A percentile compares a stretch with the other conserved stretches of the same genome.
phyloP scores from a whole-genome alignment of 2,797 vertebrate genomes.

The Apogon talboti region DNA sequence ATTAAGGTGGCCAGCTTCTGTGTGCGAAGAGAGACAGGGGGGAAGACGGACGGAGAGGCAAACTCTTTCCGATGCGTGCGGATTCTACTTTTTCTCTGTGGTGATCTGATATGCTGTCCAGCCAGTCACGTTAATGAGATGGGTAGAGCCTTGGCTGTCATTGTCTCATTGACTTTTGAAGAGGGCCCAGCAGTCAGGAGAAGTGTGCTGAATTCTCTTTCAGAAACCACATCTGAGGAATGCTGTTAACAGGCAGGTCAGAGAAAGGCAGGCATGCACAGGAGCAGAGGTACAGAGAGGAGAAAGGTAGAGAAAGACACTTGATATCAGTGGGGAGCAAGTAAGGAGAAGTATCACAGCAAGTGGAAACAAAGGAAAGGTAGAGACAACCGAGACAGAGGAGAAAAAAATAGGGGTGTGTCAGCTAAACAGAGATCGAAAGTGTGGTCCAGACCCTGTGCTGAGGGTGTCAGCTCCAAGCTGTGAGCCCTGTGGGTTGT shows the following conservation, averaged over 20 bases:
- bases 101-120: slow-evolving; percentile 37
- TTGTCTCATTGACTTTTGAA: slow-evolving; percentile 58
- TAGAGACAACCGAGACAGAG: slow-evolving; percentile 16
- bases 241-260: slow-evolving; percentile 55
- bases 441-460: slow-evolving; percentile 46
- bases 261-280: slow-evolving; percentile 11
- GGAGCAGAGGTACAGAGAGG: slow-evolving; percentile 8
- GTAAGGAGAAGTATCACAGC: slow-evolving; percentile 13
- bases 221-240: slow-evolving; percentile 29
- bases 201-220: slow-evolving; percentile 17
- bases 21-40: slow-evolving; percentile 14
- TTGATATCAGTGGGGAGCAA: slow-evolving; percentile 13
- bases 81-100: slow-evolving; percentile 33
- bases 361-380: slow-evolving; percentile 15
- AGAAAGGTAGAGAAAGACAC: slow-evolving; percentile 7
- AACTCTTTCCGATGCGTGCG: slow-evolving; percentile 26
- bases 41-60: slow-evolving; percentile 29
- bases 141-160: slow-evolving; percentile 51
- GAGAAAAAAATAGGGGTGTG: slow-evolving; percentile 6
- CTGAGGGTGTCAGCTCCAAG: slow-evolving; percentile 36
- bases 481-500: slow-evolving; percentile 55
- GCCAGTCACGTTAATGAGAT: slow-evolving; percentile 61
- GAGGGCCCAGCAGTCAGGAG: slow-evolving; percentile 27
- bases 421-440: slow-evolving; percentile 27
- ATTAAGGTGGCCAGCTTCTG: slow-evolving; percentile 60